These are phyloP conservation scores for Drosophila conformis DNA, from an alignment of 2,888 invertebrate species.

Conservation along the genomic window DNA sequence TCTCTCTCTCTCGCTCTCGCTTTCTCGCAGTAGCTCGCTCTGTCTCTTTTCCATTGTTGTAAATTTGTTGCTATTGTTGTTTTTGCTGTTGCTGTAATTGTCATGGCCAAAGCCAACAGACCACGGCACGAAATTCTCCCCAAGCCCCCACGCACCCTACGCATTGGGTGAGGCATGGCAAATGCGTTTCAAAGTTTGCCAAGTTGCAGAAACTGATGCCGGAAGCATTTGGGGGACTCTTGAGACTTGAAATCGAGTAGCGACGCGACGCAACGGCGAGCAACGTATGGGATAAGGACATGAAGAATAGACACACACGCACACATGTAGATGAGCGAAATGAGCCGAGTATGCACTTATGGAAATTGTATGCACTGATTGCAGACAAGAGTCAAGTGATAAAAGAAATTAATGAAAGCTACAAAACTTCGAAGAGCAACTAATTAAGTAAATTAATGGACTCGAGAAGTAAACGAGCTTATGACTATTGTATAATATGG, in stretches of 20 bases:
- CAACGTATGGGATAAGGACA: constrained; percentile 35
- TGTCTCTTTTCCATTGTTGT: constrained; percentile 25
- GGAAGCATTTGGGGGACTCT: constrained; percentile 64
- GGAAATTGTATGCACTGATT: constrained; percentile 43
- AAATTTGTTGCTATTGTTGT: constrained; percentile 34
- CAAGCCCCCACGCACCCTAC: not conserved
- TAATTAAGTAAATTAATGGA: constrained; percentile 14
- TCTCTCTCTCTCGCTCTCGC: not conserved
- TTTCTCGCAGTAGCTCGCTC: not conserved
- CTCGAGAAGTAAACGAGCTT: not conserved
- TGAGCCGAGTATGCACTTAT: constrained; percentile 24
- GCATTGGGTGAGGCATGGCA: constrained; percentile 46
- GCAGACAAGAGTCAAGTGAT: constrained; percentile 35
- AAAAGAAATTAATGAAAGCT: constrained; percentile 57
- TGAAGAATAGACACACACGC: constrained; percentile 10
- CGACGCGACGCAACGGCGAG: constrained; percentile 14
- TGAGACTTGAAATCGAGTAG: constrained; percentile 52
- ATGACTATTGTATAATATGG: constrained; percentile 4
- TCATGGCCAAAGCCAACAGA: constrained; percentile 62
- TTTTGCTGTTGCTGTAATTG: constrained; percentile 55
- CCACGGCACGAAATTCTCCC: constrained; percentile 12
- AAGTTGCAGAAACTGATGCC: constrained; percentile 73
- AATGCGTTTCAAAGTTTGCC: constrained; percentile 78
- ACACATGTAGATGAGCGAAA: constrained; percentile 32
- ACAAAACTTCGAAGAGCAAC: constrained; percentile 16